These are phyloP conservation scores for Aptenodytes patagonicus DNA, from an alignment of 2,113 vertebrate species.

Conservation along the genomic window DNA sequence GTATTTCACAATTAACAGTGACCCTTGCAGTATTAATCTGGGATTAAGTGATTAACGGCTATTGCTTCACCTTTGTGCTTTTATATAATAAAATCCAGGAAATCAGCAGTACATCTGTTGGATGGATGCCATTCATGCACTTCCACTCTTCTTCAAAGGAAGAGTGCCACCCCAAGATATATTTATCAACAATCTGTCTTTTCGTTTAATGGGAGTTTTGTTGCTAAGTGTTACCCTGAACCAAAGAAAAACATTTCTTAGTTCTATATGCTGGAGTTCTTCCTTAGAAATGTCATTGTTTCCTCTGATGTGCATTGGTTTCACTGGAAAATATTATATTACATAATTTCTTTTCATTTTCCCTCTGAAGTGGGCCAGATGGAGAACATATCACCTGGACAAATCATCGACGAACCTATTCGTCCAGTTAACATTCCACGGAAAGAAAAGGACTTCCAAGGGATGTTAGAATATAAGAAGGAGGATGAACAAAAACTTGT, in stretches of 20 bases:
- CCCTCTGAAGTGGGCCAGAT: conserved; percentile 74
- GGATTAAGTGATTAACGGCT: not conserved
- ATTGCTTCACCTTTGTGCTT: not conserved
- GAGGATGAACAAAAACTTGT: conserved; percentile 96
- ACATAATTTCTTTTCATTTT: not conserved
- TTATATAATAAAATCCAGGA: not conserved
- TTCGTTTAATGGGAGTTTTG: not conserved
- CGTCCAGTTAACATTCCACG: conserved; percentile 97
- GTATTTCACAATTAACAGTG: not conserved
- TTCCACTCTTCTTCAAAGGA: not conserved
- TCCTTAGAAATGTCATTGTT: not conserved
- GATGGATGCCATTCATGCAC: not conserved
- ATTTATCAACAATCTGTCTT: not conserved
- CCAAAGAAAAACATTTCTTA: not conserved
- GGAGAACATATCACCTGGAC: conserved; percentile 92
- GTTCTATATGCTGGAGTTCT: not conserved
- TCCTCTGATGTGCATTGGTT: not conserved
- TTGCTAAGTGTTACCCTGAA: not conserved
- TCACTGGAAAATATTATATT: not conserved
- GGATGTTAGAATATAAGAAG: conserved; percentile 98
- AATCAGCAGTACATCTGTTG: not conserved
- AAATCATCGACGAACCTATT: conserved; percentile 94
- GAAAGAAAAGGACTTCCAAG: conserved; percentile 98
- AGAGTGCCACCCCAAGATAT: not conserved
- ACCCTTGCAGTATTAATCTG: not conserved